These are phyloP conservation scores for Morone saxatilis DNA, from an alignment of 2,113 vertebrate species.

Conservation along the genomic window DNA sequence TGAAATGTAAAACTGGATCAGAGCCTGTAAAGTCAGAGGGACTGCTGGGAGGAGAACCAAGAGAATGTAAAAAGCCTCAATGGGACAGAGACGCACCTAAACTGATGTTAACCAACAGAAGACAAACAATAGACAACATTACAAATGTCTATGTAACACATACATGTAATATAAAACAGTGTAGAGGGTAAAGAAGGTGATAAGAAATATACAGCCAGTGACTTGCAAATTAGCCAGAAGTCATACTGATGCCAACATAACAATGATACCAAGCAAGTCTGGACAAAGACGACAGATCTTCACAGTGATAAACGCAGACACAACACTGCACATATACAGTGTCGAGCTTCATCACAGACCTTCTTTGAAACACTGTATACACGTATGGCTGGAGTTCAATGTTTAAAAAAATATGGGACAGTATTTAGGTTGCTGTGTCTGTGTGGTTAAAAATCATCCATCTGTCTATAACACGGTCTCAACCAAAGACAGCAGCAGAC, in stretches of 20 bases:
- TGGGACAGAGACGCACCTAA: not conserved
- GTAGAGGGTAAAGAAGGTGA: not conserved
- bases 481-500: not conserved
- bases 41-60: not conserved
- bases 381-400: not conserved
- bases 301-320: not conserved
- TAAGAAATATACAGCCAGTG: not conserved
- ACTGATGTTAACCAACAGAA: not conserved
- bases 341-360: not conserved
- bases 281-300: not conserved
- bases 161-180: not conserved
- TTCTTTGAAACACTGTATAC: not conserved
- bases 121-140: not conserved
- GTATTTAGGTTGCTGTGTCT: not conserved
- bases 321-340: not conserved
- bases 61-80: not conserved
- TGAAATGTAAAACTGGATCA: slow-evolving; percentile 17
- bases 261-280: slow-evolving; percentile 3
- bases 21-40: not conserved
- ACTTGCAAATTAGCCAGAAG: slow-evolving; percentile 22
- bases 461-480: not conserved
- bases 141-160: too few relatives aligned
- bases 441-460: not conserved
- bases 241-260: not conserved
- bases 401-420: not conserved